Evolutionary conservation across 2,888 invertebrate genomes (phyloP).

Genomic region (Leptarthrus brevirostris): DNA sequence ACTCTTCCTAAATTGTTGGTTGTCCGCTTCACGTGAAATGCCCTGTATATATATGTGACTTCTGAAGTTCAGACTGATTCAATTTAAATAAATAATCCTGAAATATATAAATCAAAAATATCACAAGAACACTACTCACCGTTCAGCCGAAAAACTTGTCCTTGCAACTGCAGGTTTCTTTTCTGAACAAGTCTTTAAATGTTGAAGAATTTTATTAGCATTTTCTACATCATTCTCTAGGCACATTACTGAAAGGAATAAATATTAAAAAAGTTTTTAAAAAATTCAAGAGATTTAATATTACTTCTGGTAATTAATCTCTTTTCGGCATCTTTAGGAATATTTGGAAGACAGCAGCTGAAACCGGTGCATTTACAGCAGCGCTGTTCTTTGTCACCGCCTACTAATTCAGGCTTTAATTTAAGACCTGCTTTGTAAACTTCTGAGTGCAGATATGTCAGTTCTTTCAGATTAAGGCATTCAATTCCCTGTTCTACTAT

Average conservation of each 20-base stretch:
- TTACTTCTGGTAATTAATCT: slow-evolving; percentile 62
- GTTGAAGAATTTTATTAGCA: too few relatives aligned
- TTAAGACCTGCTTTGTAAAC: slow-evolving; percentile 61
- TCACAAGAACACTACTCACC: background rate
- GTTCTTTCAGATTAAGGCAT: slow-evolving; percentile 59
- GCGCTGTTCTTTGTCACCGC: slow-evolving; percentile 50
- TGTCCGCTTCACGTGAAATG: too few relatives aligned
- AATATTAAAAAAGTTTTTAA: background rate
- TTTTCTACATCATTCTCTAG: slow-evolving; percentile 62
- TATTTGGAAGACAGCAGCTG: slow-evolving; percentile 57
- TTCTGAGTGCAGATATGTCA: slow-evolving; percentile 62
- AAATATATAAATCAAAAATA: too few relatives aligned
- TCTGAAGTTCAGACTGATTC: too few relatives aligned
- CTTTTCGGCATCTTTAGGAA: slow-evolving; percentile 59
- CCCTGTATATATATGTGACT: too few relatives aligned
- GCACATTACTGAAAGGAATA: slow-evolving; percentile 55
- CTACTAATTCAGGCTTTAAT: slow-evolving; percentile 56
- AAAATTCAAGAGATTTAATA: too few relatives aligned
- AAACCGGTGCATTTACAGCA: slow-evolving; percentile 61
- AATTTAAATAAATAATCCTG: too few relatives aligned
- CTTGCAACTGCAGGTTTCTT: background rate
- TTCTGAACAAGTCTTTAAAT: slow-evolving; percentile 55
- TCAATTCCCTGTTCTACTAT: slow-evolving; percentile 61
- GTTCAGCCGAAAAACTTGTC: background rate
- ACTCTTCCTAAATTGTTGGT: too few relatives aligned